Evolutionary conservation across 2,888 invertebrate genomes (phyloP).

Genomic region (Drosophila sordidula): DNA sequence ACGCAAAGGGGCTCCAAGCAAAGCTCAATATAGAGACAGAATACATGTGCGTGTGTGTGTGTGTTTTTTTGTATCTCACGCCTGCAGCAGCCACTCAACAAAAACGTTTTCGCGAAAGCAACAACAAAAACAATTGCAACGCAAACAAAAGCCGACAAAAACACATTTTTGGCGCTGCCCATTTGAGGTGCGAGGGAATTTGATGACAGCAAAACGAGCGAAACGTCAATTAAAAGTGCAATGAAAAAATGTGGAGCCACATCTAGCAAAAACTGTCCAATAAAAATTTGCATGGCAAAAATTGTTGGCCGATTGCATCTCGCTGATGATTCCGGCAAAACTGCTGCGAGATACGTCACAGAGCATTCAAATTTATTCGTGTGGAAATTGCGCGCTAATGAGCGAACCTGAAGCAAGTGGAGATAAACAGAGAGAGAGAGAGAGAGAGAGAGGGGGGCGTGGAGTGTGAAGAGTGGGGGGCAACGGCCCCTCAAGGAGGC

Average conservation of each 20-base stretch:
- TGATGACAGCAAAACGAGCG: constrained; percentile 73
- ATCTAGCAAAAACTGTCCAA: not conserved
- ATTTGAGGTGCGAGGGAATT: constrained; percentile 55
- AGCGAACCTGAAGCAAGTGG: constrained; percentile 37
- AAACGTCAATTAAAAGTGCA: constrained; percentile 71
- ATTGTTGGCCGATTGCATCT: constrained; percentile 55
- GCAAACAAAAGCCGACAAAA: constrained; percentile 4
- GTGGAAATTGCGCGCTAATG: constrained; percentile 79
- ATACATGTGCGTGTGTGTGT: not conserved
- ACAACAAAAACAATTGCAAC: constrained; percentile 17
- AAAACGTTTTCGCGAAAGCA: constrained; percentile 14
- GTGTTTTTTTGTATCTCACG: constrained; percentile 11
- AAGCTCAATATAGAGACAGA: constrained; percentile 28
- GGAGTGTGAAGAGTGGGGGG: not conserved
- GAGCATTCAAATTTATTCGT: constrained; percentile 79
- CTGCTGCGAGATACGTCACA: constrained; percentile 75
- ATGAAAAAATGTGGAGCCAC: constrained; percentile 19
- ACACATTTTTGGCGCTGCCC: constrained; percentile 34
- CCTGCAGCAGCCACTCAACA: constrained; percentile 40
- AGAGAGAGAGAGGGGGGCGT: too few relatives aligned
- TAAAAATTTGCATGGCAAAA: constrained; percentile 33
- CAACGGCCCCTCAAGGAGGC: constrained; percentile 17
- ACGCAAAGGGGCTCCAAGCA: constrained; percentile 30
- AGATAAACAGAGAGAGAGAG: not conserved
- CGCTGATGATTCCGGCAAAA: constrained; percentile 54